A percentile compares a stretch with the other conserved stretches of the same genome.
phyloP scores from a whole-genome alignment of 2,797 vertebrate species.

The Euphonia xanthogaster region DNA sequence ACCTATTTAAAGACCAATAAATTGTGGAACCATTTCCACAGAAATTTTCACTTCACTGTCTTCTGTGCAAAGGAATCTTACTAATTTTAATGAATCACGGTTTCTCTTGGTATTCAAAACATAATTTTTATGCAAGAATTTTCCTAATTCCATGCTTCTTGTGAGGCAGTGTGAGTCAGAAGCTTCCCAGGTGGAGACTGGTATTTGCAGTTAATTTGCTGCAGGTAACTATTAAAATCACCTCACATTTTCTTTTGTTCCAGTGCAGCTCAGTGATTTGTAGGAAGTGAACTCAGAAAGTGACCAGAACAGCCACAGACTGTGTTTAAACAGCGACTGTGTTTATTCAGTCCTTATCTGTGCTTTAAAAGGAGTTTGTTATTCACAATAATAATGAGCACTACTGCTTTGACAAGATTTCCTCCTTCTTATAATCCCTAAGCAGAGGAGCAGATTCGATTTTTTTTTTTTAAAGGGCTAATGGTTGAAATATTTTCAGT shows the following conservation, averaged over 20 bases:
- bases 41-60: background rate
- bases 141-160: background rate
- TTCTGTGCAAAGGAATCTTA: background rate
- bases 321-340: background rate
- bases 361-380: background rate
- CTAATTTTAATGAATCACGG: background rate
- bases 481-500: background rate
- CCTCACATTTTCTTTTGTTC: background rate
- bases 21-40: background rate
- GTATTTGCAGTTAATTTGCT: background rate
- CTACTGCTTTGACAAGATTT: background rate
- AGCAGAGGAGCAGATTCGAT: background rate
- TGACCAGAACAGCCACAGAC: background rate
- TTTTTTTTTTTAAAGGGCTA: background rate
- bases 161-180: background rate
- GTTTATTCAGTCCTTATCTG: background rate
- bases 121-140: background rate
- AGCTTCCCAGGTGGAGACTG: background rate
- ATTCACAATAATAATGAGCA: background rate
- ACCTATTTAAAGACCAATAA: background rate
- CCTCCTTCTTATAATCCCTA: background rate
- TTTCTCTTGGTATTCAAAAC: background rate
- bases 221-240: background rate
- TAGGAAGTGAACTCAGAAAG: background rate
- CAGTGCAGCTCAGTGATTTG: background rate